Base-by-base conservation (phyloP, 2,888 invertebrate genomes). In the Ischnura elegans region DNA sequence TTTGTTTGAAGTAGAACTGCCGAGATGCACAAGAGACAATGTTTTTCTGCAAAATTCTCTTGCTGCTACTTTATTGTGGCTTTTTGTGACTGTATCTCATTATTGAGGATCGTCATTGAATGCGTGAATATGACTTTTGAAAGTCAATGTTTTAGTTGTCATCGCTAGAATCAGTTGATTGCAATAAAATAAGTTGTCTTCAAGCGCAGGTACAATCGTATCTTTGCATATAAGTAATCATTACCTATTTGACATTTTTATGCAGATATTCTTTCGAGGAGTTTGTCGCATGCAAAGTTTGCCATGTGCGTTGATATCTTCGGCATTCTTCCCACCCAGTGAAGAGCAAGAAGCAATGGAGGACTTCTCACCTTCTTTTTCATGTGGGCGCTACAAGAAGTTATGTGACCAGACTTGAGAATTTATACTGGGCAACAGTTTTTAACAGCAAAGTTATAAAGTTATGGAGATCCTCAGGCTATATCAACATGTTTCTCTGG, bases 241-340 rank as follows among this genome's bases (percentile, higher is more conserved):
- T 61, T 90, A 90, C 90, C 90, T 90, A 90, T 90, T 90, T 90
- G 90, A 90, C 90, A 90, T 90, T 90, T 90, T 61, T 90, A 90
- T 90, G 90, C 90, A 90, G 90, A 90, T 90, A 42, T 43, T 90
- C 61, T 61, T 90, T 61, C 90, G 61, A 90, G 90, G 90, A 90
- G 66, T 90, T 55, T 90, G 90, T 90, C 90, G 61, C 90, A 90
- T 90, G 90, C 90, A 90, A 61, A 61, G 90, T 90, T 45, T 66
- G 66, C 90, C 90, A 51, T 61, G 90, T 90, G 90, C 61, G n/a
- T 90, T 90, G 55, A 90, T 90, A 66, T 43, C 61, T 90, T 13
- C 90, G 61, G 90, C 90, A 90, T 90, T 90, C 90, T 43, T 61
- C 90, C 43, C 90, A 90, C 66, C 90, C 61, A 61, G 61, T 90